Base-by-base conservation (phyloP, 2,113 vertebrate genomes). In the Sorex araneus region DNA sequence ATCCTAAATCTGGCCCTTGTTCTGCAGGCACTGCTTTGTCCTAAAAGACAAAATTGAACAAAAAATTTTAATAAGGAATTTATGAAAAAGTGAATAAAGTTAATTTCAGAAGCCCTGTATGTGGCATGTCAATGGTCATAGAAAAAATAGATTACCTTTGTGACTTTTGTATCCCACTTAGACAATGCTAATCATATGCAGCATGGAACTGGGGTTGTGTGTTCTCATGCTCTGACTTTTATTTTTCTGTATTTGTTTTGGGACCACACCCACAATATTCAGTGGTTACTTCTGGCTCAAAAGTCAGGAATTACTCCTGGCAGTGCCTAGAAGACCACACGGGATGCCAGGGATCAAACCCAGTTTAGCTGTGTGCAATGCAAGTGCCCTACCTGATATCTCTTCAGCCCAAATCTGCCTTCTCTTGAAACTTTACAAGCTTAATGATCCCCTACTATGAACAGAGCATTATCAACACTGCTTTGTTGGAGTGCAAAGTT, bases 21-120 rank as follows among this genome's bases (percentile, higher is more conserved):
- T 77, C 0, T 23, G n/a, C 28, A 32, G 45, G 15, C 18, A 84
- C 16, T 45, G 60, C 43, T 90, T 79, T 91, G 66, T 25, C 50
- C 50, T 23, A 50, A 88, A 93, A 91, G 15, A 92, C 34, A 75
- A 4, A 83, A n/a, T 76, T 92, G 67, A 84, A 80, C 69, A 91
- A 77, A 34, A 16, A 3, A 63, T 63, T 30, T 86, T 69, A 73
- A 75, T 54, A 86, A 91, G 47, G 34, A 92, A 92, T 84, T 40
- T 84, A 80, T 60, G 85, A 16, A 27, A 90, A 60, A 70, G 75
- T 6, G 25, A 36, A 92, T 81, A 74, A 84, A 40, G 19, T 89
- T 63, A 92, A 70, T 40, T 54, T 76, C 50, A 79, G 36, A 89
- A 80, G 86, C 90, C 77, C 43, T 13, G 18, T 54, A 40, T 28